Evolutionary conservation across 2,888 invertebrate genomes (phyloP).

Genomic region (Pristionchus fissidentatus): DNA sequence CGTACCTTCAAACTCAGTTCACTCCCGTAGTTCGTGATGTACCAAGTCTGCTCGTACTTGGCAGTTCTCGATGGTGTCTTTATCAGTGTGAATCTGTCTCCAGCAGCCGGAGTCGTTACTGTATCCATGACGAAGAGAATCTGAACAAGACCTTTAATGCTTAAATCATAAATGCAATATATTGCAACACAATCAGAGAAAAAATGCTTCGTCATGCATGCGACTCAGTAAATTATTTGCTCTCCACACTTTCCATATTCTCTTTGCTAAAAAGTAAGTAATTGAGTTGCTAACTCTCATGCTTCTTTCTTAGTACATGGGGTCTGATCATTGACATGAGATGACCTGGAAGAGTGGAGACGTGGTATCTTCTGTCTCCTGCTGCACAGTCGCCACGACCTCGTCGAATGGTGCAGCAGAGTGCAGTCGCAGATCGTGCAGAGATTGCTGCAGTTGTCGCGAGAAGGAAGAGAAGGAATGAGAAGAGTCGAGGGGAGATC

Average conservation of each 20-base stretch:
- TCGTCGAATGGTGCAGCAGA: constrained; percentile 28
- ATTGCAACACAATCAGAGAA: no score
- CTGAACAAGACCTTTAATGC: background rate
- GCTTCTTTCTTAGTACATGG: no score
- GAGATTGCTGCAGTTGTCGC: background rate
- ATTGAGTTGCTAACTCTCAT: no score
- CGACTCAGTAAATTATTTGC: background rate
- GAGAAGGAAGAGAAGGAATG: background rate
- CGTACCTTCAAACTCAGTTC: constrained; percentile 27
- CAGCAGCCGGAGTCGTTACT: background rate
- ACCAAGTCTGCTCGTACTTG: constrained; percentile 39
- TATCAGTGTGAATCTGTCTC: background rate
- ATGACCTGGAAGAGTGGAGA: constrained; percentile 1
- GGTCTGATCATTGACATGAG: background rate
- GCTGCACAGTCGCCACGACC: background rate
- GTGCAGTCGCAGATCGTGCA: background rate
- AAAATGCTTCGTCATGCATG: no score
- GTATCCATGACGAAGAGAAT: constrained; percentile 29
- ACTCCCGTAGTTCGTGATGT: background rate
- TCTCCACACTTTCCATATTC: background rate
- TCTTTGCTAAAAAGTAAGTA: no score
- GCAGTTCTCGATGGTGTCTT: background rate
- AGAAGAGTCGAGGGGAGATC: background rate
- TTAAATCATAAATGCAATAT: background rate
- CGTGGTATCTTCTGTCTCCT: constrained; percentile 2